phyloP scores from a whole-genome alignment of 2,888 invertebrate genomes.

The Nomada lathburiana region DNA sequence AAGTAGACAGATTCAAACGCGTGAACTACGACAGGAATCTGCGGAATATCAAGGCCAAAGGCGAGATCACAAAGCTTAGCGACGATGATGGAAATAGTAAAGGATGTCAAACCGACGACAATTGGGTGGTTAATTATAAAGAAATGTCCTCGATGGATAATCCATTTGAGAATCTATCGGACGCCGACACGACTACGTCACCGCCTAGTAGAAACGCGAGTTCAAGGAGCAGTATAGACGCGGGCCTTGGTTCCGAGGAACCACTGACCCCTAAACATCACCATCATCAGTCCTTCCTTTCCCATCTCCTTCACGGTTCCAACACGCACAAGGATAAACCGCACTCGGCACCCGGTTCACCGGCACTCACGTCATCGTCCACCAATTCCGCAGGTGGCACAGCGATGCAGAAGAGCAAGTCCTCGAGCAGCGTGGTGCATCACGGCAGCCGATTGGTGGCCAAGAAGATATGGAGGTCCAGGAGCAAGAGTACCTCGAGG shows the following conservation, averaged over 20 bases:
- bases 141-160: slow-evolving; percentile 84
- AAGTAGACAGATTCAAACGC: slow-evolving; percentile 92
- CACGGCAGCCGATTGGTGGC: slow-evolving; percentile 90
- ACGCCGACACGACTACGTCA: slow-evolving; percentile 82
- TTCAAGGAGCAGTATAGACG: slow-evolving; percentile 86
- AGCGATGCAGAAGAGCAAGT: slow-evolving; percentile 96
- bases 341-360: slow-evolving; percentile 86
- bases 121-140: slow-evolving; percentile 88
- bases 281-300: slow-evolving; percentile 87
- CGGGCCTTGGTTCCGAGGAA: slow-evolving; percentile 84
- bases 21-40: slow-evolving; percentile 95
- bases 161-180: slow-evolving; percentile 78
- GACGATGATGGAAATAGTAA: slow-evolving; percentile 92
- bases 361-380: slow-evolving; percentile 85
- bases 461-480: slow-evolving; percentile 93
- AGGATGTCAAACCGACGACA: slow-evolving; percentile 91
- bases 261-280: slow-evolving; percentile 85
- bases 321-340: slow-evolving; percentile 83
- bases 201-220: slow-evolving; percentile 85
- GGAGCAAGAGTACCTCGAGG: slow-evolving; percentile 93
- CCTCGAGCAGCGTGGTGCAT: slow-evolving; percentile 94
- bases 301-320: slow-evolving; percentile 87
- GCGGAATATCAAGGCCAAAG: slow-evolving; percentile 92
- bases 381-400: slow-evolving; percentile 86
- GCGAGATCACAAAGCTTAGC: slow-evolving; percentile 90